Evolutionary conservation across 2,888 invertebrate species (phyloP), one percentile per base, ranked within the genome.

Genomic region (Lycaena phlaeas): DNA sequence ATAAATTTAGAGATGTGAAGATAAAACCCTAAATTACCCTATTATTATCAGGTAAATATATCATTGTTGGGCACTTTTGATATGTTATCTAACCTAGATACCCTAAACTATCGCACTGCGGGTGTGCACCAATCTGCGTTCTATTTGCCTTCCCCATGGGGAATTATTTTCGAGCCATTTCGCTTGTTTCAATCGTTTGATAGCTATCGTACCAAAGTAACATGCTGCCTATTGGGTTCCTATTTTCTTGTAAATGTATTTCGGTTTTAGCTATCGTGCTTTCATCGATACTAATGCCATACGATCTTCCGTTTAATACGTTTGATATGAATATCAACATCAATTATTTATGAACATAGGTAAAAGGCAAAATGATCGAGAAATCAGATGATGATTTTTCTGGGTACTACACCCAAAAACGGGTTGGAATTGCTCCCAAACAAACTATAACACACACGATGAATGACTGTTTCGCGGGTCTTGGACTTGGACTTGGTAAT

Each of bases 91-190:
- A 50, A 47, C 49, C 50, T 41, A 46, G 44, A 52, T 47, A 34
- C 41, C 38, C 45, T 48, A 56, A 56, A 49, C 57, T 56, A 56
- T 63, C 52, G 52, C 51, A 51, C 45, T 49, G 51, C 45, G 52
- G 52, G 53, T 44, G 43, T 52, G 49, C 56, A 57, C 49, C 41
- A 41, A 50, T 48, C 50, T 50, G 45, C 50, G 49, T 43, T 48
- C 44, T 44, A 44, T 49, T 53, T 61, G 46, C 47, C 48, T 52
- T 51, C 56, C 53, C 64, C 57, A 47, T 42, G 9, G 61, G 57
- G 62, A 62, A 61, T 66, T 57, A 64, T 64, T 64, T 58, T 55
- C 56, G 48, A 48, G 51, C 50, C 46, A 52, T 55, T 55, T 50
- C 49, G 43, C 52, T 53, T 46, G 34, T 41, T 22, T 14, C 30